Percentiles rank a stretch among this genome's conserved stretches.
phyloP scores from a whole-genome alignment of 2,797 vertebrate species.

The Lates japonicus region DNA sequence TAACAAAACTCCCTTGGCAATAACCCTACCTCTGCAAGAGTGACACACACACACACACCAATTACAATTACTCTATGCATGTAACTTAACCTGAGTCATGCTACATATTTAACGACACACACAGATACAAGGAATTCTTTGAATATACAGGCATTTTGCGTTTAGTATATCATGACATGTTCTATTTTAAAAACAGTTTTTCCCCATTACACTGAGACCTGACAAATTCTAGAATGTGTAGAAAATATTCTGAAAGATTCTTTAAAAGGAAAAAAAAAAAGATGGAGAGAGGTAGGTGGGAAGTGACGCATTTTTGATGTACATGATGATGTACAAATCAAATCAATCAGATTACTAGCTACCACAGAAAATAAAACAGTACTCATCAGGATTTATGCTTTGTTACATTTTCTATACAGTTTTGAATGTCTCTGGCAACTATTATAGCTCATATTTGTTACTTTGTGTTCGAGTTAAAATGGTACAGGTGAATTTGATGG shows the following conservation, averaged over 20 bases:
- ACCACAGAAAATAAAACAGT: no score
- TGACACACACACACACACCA: slow-evolving; percentile 1
- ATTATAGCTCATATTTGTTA: slow-evolving; percentile 9
- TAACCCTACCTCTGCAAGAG: slow-evolving; percentile 26
- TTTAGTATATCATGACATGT: neutral
- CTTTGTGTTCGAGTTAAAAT: slow-evolving; percentile 26
- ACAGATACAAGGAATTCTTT: neutral
- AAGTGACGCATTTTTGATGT: neutral
- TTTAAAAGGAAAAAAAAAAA: neutral
- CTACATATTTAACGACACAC: neutral
- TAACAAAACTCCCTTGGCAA: slow-evolving; percentile 66
- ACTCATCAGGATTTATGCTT: neutral
- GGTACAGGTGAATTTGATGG: slow-evolving; percentile 1
- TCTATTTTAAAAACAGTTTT: neutral
- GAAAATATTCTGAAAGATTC: neutral
- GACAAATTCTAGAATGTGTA: neutral
- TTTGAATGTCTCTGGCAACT: slow-evolving; percentile 1
- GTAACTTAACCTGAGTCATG: slow-evolving; percentile 12
- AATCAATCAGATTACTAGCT: no score
- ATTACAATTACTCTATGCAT: neutral
- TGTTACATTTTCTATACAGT: neutral
- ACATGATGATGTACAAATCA: neutral
- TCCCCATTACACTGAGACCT: neutral
- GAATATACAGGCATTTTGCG: neutral
- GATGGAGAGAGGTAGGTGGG: no score